Evolutionary conservation across 1,140 invertebrate species (phyloP).

Genomic region (Drosophila jambulina): DNA sequence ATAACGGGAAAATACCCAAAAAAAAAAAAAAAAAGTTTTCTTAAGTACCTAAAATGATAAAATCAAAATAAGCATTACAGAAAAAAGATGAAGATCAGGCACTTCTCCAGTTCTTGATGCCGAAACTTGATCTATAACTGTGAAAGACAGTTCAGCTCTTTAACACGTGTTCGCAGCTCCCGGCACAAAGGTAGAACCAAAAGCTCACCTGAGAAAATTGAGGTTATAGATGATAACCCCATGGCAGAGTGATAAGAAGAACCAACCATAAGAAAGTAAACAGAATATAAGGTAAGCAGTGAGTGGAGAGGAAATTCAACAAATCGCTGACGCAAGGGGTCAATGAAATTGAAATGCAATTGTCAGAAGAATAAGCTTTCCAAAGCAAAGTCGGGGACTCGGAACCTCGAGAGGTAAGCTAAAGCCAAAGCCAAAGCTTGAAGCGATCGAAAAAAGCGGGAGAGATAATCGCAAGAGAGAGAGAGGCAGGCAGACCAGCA

Average conservation of each 20-base stretch:
- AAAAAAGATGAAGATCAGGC: background rate
- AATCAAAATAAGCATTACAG: no score
- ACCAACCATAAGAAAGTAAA: constrained; percentile 8
- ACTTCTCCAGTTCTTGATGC: background rate
- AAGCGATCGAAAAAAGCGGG: constrained; percentile 45
- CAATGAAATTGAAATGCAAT: constrained; percentile 53
- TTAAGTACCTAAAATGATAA: background rate
- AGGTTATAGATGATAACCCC: constrained; percentile 37
- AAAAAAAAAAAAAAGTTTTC: background rate
- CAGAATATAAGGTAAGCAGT: background rate
- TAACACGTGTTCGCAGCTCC: background rate
- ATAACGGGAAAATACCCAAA: background rate
- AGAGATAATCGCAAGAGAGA: constrained; percentile 20
- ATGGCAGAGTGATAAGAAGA: constrained; percentile 14
- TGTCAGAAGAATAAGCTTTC: constrained; percentile 35
- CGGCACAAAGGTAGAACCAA: background rate
- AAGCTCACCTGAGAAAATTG: constrained; percentile 38
- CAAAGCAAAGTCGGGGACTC: background rate
- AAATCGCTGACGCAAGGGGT: constrained; percentile 19
- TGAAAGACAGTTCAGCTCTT: background rate
- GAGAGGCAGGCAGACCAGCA: background rate
- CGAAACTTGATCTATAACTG: background rate
- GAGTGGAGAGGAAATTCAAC: background rate
- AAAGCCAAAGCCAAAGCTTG: constrained; percentile 25
- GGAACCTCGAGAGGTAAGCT: constrained; percentile 4